phyloP scores from a whole-genome alignment of 2,797 vertebrate genomes.

The Margarornis squamiger region DNA sequence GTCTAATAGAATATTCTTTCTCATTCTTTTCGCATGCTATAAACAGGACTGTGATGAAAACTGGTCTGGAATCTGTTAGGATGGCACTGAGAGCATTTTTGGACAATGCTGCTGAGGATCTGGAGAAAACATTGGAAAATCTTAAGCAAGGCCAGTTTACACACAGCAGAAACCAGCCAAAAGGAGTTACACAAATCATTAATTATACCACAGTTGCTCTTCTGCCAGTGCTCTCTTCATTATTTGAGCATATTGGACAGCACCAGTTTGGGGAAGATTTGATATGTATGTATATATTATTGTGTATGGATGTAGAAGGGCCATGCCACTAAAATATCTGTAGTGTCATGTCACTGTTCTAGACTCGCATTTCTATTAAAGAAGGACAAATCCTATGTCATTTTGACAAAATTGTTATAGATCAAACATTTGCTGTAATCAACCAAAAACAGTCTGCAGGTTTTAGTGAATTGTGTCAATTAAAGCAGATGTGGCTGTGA shows the following conservation, averaged over 20 bases:
- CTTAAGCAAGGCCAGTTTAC: constrained; percentile 94
- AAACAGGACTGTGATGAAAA: constrained; percentile 94
- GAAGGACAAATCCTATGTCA: background rate
- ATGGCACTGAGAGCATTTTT: constrained; percentile 87
- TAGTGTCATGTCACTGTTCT: background rate
- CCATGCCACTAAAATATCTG: background rate
- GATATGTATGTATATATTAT: constrained; percentile 82
- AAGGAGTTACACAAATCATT: constrained; percentile 93
- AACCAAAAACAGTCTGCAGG: background rate
- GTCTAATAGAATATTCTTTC: background rate
- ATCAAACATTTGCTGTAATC: background rate
- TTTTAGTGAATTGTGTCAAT: background rate
- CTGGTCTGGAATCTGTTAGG: constrained; percentile 90
- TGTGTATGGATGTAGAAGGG: background rate
- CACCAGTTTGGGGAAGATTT: constrained; percentile 94
- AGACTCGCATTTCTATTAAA: background rate
- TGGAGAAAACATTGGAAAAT: constrained; percentile 93
- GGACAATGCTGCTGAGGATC: constrained; percentile 88
- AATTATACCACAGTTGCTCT: constrained; percentile 95
- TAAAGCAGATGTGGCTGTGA: background rate
- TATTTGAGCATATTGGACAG: constrained; percentile 94
- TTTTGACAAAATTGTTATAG: background rate
- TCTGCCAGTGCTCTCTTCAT: constrained; percentile 89
- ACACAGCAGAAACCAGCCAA: constrained; percentile 87
- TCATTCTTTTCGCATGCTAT: background rate